Percentiles rank a stretch among this genome's conserved stretches.
These are phyloP conservation scores for Spongilla lacustris DNA, from an alignment of 37 sponge, comb jelly and placozoan genomes.

Conservation along the genomic window DNA sequence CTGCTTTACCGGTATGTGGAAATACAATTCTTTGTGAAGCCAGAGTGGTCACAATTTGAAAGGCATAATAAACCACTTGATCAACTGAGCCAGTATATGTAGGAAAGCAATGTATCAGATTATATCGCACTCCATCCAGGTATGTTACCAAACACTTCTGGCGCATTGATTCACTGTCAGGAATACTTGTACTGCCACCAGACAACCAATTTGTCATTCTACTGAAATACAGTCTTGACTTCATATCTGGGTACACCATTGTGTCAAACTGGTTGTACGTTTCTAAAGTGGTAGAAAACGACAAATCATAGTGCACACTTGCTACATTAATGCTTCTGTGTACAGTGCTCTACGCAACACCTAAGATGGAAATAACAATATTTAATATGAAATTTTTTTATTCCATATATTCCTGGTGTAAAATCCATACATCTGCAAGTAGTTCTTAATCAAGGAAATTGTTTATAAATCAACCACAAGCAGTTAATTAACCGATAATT, in stretches of 20 bases:
- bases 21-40: background rate
- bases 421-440: no score
- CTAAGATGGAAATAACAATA: no score
- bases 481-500: no score
- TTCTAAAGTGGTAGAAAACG: background rate
- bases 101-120: background rate
- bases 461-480: no score
- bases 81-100: background rate
- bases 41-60: background rate
- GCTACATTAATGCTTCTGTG: no score
- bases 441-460: no score
- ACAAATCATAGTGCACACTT: no score
- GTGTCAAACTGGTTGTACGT: slow-evolving; percentile 45
- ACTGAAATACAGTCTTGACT: background rate
- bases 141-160: background rate
- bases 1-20: background rate
- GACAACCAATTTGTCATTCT: background rate
- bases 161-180: background rate
- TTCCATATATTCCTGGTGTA: no score
- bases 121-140: background rate
- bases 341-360: no score
- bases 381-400: no score
- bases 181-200: background rate
- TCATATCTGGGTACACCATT: slow-evolving; percentile 34
- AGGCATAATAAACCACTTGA: background rate